Evolutionary conservation across 1,140 invertebrate species (phyloP), one percentile per base, ranked within the genome.

Genomic region (Dendroctonus ponderosae): DNA sequence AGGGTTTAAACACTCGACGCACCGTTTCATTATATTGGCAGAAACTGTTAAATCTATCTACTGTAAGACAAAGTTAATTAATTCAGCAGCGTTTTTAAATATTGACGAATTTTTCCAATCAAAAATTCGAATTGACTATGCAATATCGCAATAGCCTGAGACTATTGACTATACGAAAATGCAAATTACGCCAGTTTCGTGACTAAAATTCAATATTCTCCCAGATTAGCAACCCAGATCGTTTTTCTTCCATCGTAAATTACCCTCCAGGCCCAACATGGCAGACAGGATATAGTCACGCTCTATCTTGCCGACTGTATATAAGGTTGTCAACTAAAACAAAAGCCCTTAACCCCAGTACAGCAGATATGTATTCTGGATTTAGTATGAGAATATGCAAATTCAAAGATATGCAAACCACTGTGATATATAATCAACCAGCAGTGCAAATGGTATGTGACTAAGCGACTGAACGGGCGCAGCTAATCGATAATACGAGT

Each of bases 261-360:
- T 60, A 60, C 11, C 6, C 58, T 50, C 44, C 58, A 43, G 15
- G 42, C 60, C 58, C 66, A 54, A 68, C 66, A 68, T 57, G 60
- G 62, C 40, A 57, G 44, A 38, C 26, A 60, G 51, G 12, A 46
- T 67, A 67, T 63, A 50, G 49, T 63, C 63, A 70, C 63, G 68
- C 69, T 51, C 49, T 52, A 67, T 70, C 69, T 70, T 70, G 60
- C 65, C 60, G 54, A 51, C 69, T 70, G 46, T 63, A 67, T 62
- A 52, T 70, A 70, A 70, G 53, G 41, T 39, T 41, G 68, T 48
- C 59, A 42, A 66, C 56, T 57, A 57, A 51, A 59, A 66, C 44
- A 62, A 62, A 62, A 62, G 58, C 40, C 41, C 51, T 44, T 54
- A 44, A 54, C 12, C 51, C 62, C 53, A 49, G 38, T 39, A 53